phyloP scores from a whole-genome alignment of 2,797 vertebrate species.

The Scleropages formosus region DNA sequence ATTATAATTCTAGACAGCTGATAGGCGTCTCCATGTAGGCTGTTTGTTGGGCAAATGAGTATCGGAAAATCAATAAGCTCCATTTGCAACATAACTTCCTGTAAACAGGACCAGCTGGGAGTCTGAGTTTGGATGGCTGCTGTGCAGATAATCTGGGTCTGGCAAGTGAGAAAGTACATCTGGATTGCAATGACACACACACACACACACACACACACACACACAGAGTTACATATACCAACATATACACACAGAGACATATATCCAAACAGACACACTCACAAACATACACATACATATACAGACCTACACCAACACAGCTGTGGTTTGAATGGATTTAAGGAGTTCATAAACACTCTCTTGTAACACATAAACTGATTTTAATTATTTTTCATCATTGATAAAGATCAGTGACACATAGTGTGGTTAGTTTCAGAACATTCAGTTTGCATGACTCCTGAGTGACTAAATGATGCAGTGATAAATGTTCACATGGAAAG shows the following conservation, averaged over 20 bases:
- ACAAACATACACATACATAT: not conserved
- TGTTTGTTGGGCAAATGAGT: constrained; percentile 78
- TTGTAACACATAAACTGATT: too few relatives aligned
- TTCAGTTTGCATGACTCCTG: too few relatives aligned
- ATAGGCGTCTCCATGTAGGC: constrained; percentile 70
- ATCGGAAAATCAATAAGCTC: constrained; percentile 76
- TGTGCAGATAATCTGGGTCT: constrained; percentile 12
- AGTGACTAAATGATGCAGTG: too few relatives aligned
- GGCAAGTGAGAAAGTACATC: constrained; percentile 44
- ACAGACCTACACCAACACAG: not conserved
- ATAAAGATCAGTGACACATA: too few relatives aligned
- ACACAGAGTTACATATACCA: not conserved
- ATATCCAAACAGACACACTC: not conserved
- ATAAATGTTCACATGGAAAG: too few relatives aligned
- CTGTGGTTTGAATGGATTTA: not conserved
- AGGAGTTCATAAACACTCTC: too few relatives aligned
- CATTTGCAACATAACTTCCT: constrained; percentile 68
- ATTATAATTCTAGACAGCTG: constrained; percentile 67
- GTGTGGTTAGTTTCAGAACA: too few relatives aligned
- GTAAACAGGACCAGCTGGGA: constrained; percentile 74
- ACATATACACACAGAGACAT: constrained; percentile 18
- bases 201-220: constrained; percentile 20
- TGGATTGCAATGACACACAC: constrained; percentile 38
- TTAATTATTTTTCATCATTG: too few relatives aligned
- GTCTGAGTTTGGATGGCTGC: constrained; percentile 13